Percentiles rank a stretch among this genome's conserved stretches.
Conservation (phyloP, 2,888 invertebrate species). For the Pterobdella sp. region DNA sequence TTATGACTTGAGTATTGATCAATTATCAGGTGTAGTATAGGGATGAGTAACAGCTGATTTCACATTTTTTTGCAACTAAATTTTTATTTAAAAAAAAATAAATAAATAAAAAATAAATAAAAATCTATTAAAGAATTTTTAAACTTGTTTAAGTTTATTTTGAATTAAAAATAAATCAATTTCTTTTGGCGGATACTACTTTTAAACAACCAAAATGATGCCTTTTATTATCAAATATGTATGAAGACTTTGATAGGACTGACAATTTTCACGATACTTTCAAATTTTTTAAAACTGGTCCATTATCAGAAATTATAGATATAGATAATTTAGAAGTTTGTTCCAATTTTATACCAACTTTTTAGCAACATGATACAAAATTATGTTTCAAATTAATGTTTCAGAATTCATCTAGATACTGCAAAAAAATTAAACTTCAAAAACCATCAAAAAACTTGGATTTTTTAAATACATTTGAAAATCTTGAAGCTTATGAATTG, state of each 20-base stretch:
- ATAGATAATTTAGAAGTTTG: neutral
- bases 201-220: neutral
- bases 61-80: no score
- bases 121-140: neutral
- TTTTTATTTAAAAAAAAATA: neutral
- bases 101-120: neutral
- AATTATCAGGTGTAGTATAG: no score
- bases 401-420: neutral
- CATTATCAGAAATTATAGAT: neutral
- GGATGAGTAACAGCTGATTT: no score
- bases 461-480: neutral
- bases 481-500: neutral
- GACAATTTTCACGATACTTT: constrained; percentile 3
- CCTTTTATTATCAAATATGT: neutral
- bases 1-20: no score
- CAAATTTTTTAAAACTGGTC: neutral
- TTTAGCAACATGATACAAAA: neutral
- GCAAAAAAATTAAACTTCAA: neutral
- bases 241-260: neutral
- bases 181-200: neutral
- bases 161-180: neutral
- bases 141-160: neutral
- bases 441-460: neutral
- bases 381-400: neutral
- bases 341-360: neutral